Evolutionary conservation across 2,797 vertebrate species (phyloP).

Genomic region (Acanthopagrus latus): DNA sequence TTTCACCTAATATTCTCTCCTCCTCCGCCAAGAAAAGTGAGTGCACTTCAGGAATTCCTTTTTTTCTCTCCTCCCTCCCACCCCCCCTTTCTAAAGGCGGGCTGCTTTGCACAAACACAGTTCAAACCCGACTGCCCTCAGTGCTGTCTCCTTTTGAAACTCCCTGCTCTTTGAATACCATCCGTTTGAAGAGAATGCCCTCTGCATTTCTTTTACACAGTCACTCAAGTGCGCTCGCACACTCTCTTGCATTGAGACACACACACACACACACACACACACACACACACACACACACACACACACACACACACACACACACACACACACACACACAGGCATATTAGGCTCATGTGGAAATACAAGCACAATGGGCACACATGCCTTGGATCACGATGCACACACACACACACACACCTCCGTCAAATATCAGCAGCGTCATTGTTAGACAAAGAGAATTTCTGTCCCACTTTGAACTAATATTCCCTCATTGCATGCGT

Average conservation of each 20-base stretch:
- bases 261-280: conserved; percentile 3
- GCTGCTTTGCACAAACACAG: conserved; percentile 76
- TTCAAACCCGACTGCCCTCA: conserved; percentile 83
- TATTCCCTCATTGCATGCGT: conserved; percentile 39
- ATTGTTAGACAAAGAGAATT: conserved; percentile 19
- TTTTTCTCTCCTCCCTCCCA: neutral
- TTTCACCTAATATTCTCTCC: conserved; percentile 58
- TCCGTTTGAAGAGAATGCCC: conserved; percentile 78
- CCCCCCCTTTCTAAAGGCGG: conserved; percentile 47
- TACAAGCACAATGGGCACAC: conserved; percentile 2
- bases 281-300: neutral
- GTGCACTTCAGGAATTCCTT: conserved; percentile 71
- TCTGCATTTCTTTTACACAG: conserved; percentile 77
- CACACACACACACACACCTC: conserved; percentile 1
- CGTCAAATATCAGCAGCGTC: conserved; percentile 24
- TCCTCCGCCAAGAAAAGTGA: conserved; percentile 58
- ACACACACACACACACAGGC: neutral
- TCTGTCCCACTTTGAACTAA: conserved; percentile 39
- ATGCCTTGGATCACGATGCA: conserved; percentile 2
- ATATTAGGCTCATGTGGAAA: conserved; percentile 11
- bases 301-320: neutral
- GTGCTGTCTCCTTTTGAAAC: conserved; percentile 80
- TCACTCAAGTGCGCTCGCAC: conserved; percentile 52
- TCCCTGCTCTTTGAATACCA: conserved; percentile 80
- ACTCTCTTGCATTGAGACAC: conserved; percentile 32